Evolutionary conservation across 2,797 vertebrate genomes (phyloP).

Genomic region (Rhincodon typus): DNA sequence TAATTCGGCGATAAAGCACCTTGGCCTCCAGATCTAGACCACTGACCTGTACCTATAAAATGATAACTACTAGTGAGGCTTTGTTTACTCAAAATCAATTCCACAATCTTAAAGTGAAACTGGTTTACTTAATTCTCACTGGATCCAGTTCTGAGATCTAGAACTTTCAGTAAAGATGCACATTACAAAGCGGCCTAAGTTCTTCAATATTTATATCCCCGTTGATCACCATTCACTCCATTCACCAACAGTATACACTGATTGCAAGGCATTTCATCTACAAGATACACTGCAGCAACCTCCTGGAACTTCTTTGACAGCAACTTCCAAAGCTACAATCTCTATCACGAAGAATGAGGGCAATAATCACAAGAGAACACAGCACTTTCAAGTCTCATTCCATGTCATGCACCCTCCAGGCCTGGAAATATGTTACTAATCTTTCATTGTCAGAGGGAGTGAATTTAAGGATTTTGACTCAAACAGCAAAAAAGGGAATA

Average conservation of each 20-base stretch:
- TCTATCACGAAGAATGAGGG: no score
- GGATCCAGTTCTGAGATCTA: background rate
- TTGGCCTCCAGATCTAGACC: constrained; percentile 79
- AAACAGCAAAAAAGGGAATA: background rate
- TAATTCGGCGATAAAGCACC: constrained; percentile 86
- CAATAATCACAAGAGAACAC: no score
- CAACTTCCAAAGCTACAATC: no score
- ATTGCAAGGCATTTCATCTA: background rate
- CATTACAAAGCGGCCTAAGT: background rate
- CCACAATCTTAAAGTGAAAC: background rate
- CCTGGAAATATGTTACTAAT: background rate
- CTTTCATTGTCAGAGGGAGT: no score
- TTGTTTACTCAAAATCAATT: background rate
- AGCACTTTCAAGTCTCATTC: no score
- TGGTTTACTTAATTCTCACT: background rate
- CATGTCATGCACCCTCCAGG: background rate
- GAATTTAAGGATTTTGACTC: no score
- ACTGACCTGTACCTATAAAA: constrained; percentile 76
- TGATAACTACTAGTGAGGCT: background rate
- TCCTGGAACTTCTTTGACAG: background rate
- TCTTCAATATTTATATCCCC: background rate
- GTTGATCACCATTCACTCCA: background rate
- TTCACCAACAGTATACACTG: background rate
- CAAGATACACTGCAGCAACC: background rate
- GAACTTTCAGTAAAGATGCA: background rate